A percentile compares a stretch with the other conserved stretches of the same genome.
phyloP scores from a whole-genome alignment of 2,113 vertebrate species.

The Siniperca knerii region DNA sequence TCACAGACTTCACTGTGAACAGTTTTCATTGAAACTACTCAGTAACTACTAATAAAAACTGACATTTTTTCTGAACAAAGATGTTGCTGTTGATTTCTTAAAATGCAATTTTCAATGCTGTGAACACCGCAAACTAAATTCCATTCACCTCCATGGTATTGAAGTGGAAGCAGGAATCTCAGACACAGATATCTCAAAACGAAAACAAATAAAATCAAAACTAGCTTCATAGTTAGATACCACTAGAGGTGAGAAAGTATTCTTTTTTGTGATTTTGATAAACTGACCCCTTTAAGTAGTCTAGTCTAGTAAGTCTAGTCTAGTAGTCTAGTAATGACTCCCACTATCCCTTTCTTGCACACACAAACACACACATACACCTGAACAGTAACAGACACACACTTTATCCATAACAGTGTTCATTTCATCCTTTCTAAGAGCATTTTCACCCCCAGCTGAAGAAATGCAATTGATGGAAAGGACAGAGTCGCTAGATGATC shows the following conservation, averaged over 20 bases:
- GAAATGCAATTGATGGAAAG: constrained; percentile 2
- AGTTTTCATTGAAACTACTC: background rate
- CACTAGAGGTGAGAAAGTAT: background rate
- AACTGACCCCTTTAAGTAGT: background rate
- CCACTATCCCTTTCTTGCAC: background rate
- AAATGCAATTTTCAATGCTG: background rate
- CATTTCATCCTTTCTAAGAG: constrained; percentile 6
- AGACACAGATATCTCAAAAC: background rate
- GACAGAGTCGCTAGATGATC: constrained; percentile 27
- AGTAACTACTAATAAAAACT: background rate
- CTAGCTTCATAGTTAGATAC: background rate
- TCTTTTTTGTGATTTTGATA: background rate
- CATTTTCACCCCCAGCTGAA: constrained; percentile 9
- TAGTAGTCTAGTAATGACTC: background rate
- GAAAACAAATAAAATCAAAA: background rate
- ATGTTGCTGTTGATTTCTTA: background rate
- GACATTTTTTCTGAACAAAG: background rate
- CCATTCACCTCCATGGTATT: background rate
- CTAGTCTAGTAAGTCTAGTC: no score
- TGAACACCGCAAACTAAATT: background rate
- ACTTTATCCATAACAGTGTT: background rate
- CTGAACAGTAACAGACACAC: background rate
- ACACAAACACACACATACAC: background rate
- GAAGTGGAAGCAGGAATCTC: background rate
- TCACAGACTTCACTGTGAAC: background rate